A percentile compares a stretch with the other conserved stretches of the same genome.
phyloP scores from a whole-genome alignment of 2,797 vertebrate species.

The Benthosema pterotum region DNA sequence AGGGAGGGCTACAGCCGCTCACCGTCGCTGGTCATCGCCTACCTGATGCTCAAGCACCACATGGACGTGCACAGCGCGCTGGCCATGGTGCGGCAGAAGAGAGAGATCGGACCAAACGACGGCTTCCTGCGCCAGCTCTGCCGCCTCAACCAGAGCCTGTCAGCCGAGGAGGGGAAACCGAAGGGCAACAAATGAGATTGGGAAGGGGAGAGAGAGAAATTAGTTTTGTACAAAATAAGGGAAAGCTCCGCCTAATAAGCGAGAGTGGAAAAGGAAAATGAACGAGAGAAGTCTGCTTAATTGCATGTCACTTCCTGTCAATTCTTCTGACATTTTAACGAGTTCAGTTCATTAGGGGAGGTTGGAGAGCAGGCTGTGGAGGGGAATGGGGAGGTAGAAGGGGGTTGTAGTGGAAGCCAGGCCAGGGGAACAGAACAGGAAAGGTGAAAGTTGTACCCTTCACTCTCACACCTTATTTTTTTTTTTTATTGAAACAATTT shows the following conservation, averaged over 20 bases:
- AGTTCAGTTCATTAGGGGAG: slow-evolving; percentile 9
- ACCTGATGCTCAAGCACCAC: slow-evolving; percentile 89
- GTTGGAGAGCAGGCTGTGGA: not conserved
- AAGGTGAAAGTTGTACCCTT: no score
- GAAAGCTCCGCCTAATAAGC: not conserved
- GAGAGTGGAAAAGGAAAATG: not conserved
- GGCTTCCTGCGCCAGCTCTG: slow-evolving; percentile 94
- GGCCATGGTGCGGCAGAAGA: slow-evolving; percentile 83
- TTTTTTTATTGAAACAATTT: no score
- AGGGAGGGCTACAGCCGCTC: slow-evolving; percentile 97
- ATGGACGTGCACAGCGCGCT: slow-evolving; percentile 86
- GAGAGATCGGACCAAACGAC: slow-evolving; percentile 95
- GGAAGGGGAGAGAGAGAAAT: not conserved
- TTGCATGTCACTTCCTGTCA: slow-evolving; percentile 15
- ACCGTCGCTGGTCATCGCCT: slow-evolving; percentile 90
- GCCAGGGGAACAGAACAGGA: no score
- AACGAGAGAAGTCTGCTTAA: not conserved
- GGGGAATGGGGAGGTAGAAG: no score
- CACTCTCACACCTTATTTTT: no score
- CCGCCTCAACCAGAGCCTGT: slow-evolving; percentile 83
- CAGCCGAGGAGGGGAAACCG: slow-evolving; percentile 76
- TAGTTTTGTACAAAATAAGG: not conserved
- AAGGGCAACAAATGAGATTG: slow-evolving; percentile 52
- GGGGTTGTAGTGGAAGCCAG: no score
- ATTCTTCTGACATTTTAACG: slow-evolving; percentile 18